A percentile compares a stretch with the other conserved stretches of the same genome.
Conservation (phyloP, 2,797 vertebrate species). For the Lepus townsendii region DNA sequence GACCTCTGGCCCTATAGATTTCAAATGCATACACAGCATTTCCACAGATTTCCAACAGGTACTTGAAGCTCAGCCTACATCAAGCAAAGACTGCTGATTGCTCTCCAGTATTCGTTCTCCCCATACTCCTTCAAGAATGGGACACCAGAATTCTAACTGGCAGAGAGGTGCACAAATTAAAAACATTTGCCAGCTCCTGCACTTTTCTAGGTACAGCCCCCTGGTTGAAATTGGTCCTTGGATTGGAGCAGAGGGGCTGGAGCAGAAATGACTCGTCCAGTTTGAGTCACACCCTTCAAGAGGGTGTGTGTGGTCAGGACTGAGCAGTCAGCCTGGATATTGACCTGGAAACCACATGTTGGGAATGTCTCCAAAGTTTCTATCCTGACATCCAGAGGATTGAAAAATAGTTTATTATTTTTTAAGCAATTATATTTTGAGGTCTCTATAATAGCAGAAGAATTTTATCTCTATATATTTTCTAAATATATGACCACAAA, state of each 20-base stretch:
- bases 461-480: not conserved
- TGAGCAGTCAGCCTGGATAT: not conserved
- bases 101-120: not conserved
- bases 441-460: not conserved
- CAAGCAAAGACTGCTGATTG: not conserved
- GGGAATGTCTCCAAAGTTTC: not conserved
- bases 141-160: not conserved
- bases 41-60: not conserved
- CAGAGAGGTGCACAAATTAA: not conserved
- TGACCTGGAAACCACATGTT: not conserved
- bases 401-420: not conserved
- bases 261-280: not conserved
- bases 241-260: not conserved
- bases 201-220: not conserved
- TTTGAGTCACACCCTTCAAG: not conserved
- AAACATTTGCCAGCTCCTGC: not conserved
- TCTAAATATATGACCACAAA: not conserved
- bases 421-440: not conserved
- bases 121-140: not conserved
- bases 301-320: not conserved
- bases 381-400: not conserved
- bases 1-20: not conserved
- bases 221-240: not conserved
- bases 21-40: not conserved
- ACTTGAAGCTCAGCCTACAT: not conserved